Base-by-base conservation (phyloP, 2,113 vertebrate genomes). In the Brachyhypopomus occidentalis region DNA sequence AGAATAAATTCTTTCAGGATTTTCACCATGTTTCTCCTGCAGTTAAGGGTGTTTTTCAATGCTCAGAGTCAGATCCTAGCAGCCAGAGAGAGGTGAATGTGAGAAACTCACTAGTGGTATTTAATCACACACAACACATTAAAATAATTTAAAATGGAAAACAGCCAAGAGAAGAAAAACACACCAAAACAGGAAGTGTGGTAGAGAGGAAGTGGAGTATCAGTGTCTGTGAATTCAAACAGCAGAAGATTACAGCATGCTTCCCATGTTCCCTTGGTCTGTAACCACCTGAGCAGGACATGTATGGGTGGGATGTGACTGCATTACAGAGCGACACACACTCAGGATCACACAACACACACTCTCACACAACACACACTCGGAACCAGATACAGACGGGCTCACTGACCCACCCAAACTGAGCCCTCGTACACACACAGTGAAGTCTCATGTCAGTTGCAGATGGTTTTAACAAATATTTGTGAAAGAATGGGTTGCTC, bases 151-250 rank as follows among this genome's bases (percentile, higher is more conserved):
- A 25, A 59, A 17, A 48, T 3, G 6, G 38, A 55, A 27, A 23
- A 52, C 48, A 36, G 20, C 60, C 11, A 27, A 60, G 27, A 17
- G 45, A 63, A 81, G 77, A 67, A 55, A 78, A 63, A 56, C 71
- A 58, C 30, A 45, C 19, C 36, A 17, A 60, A 23, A 59, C 30
- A 11, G 5, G 59, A 30, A 52, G 23, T 20, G 56, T 38, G 3
- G 67, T 20, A 23, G 23, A 41, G 36, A 27, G n/a, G 6, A 16
- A 4, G 17, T 27, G 62, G 14, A 25, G 23, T 60, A 20, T 22
- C 20, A 60, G 19, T 22, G 22, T 62, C 22, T 22, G 20, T 5
- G 25, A 12, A 22, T n/a, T 27, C 9, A 67, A 11, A 22, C 22
- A 8, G 1, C 14, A 36, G 27, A 67, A 9, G 17, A 36, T 67